Evolutionary conservation across 2,888 invertebrate genomes (phyloP).

Genomic region (Atethmia centrago): DNA sequence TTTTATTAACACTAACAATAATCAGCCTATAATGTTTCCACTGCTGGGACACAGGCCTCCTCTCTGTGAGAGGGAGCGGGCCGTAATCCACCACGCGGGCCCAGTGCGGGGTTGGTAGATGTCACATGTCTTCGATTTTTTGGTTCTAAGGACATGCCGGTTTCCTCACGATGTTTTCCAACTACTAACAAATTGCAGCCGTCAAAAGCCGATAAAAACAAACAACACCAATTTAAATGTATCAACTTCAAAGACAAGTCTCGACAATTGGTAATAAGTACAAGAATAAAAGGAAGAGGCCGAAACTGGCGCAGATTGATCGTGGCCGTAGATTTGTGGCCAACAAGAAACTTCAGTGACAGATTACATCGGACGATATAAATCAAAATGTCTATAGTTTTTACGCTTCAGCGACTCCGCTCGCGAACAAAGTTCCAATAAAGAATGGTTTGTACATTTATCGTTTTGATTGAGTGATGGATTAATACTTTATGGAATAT

Average conservation of each 20-base stretch:
- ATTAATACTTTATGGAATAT: slow-evolving; percentile 24
- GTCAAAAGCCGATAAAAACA: slow-evolving; percentile 28
- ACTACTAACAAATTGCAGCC: slow-evolving; percentile 4
- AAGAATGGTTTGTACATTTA: slow-evolving; percentile 49
- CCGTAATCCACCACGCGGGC: too few species aligned
- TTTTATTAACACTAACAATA: too few species aligned
- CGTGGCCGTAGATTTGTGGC: slow-evolving; percentile 71
- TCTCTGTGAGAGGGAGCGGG: too few species aligned
- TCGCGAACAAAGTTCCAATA: slow-evolving; percentile 51
- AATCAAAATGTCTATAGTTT: slow-evolving; percentile 65
- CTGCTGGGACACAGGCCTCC: too few species aligned
- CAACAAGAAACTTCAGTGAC: slow-evolving; percentile 75
- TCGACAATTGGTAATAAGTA: slow-evolving; percentile 73
- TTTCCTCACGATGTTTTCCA: too few species aligned
- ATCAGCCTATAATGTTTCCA: too few species aligned
- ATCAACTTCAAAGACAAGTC: slow-evolving; percentile 54
- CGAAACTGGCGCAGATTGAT: slow-evolving; percentile 74
- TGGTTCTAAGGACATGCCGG: too few species aligned
- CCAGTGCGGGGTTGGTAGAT: too few species aligned
- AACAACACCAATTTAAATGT: slow-evolving; percentile 44
- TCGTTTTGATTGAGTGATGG: slow-evolving; percentile 41
- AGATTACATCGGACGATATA: slow-evolving; percentile 71
- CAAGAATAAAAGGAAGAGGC: slow-evolving; percentile 69
- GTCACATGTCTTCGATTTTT: too few species aligned
- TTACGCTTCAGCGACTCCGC: slow-evolving; percentile 60